A percentile compares a stretch with the other conserved stretches of the same genome.
Conservation (phyloP, 2,797 vertebrate genomes). For the Spatula clypeata region DNA sequence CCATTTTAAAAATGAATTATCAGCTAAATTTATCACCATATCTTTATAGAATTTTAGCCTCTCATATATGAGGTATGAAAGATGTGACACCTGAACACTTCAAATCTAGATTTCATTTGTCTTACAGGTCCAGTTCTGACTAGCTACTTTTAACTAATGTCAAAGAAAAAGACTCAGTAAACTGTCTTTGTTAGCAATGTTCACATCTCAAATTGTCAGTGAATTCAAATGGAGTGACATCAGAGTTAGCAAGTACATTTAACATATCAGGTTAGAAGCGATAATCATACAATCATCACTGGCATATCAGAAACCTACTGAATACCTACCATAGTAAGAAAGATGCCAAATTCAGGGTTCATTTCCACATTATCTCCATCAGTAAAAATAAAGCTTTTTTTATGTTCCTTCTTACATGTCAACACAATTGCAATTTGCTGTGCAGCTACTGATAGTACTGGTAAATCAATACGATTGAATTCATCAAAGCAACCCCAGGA, state of each 20-base stretch:
- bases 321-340: conserved; percentile 94
- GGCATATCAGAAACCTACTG: neutral
- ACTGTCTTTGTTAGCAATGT: neutral
- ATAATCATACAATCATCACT: neutral
- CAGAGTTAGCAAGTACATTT: neutral
- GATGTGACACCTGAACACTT: neutral
- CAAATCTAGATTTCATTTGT: neutral
- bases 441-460: conserved; percentile 96
- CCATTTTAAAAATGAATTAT: neutral
- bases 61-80: neutral
- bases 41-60: neutral
- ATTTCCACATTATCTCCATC: conserved; percentile 95
- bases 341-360: conserved; percentile 97
- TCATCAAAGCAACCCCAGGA: conserved; percentile 99
- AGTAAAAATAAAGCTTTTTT: conserved; percentile 93
- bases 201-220: neutral
- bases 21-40: neutral
- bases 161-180: neutral
- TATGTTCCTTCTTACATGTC: conserved; percentile 94
- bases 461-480: conserved; percentile 96
- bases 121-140: neutral
- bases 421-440: conserved; percentile 96
- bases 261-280: fast-evolving
- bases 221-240: neutral
- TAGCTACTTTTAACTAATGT: neutral